Percentiles rank a stretch among this genome's conserved stretches.
Evolutionary conservation across 2,113 vertebrate species (phyloP).

Genomic region (Lepisosteus oculatus): DNA sequence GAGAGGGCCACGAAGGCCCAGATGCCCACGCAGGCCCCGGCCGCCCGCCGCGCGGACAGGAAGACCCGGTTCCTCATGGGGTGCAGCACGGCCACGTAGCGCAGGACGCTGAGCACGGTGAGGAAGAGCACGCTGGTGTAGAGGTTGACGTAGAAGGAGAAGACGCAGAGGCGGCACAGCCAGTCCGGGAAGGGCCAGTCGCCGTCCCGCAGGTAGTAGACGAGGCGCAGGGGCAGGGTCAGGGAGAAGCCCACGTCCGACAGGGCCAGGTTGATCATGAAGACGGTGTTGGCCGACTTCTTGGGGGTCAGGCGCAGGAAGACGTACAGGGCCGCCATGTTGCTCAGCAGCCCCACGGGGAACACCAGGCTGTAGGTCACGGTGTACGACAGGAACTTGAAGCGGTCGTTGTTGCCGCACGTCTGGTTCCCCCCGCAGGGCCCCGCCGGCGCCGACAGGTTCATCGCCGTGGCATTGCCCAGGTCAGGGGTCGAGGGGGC

Average conservation of each 20-base stretch:
- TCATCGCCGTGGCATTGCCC: not conserved
- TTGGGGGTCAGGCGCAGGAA: conserved; percentile 40
- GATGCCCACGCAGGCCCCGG: conserved; percentile 40
- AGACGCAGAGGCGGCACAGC: conserved; percentile 59
- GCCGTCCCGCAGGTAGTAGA: conserved; percentile 48
- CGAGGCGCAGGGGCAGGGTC: conserved; percentile 58
- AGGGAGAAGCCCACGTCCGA: conserved; percentile 61
- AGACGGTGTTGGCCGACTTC: conserved; percentile 43
- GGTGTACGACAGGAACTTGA: conserved; percentile 56
- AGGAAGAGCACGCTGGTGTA: conserved; percentile 68
- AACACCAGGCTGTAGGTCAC: conserved; percentile 53
- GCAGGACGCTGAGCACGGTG: conserved; percentile 56
- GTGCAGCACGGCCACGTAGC: conserved; percentile 52
- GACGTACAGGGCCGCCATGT: conserved; percentile 46
- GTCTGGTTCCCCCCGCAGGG: not conserved
- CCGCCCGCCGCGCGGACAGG: conserved; percentile 28
- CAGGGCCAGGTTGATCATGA: conserved; percentile 64
- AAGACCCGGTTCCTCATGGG: conserved; percentile 28
- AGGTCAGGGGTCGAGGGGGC: too few species aligned
- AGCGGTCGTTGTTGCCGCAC: conserved; percentile 26
- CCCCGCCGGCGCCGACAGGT: too few species aligned
- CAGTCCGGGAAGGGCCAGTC: conserved; percentile 56
- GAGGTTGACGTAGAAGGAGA: conserved; percentile 61
- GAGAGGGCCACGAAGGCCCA: conserved; percentile 52
- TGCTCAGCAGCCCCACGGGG: conserved; percentile 51